A percentile compares a stretch with the other conserved stretches of the same genome.
Conservation (phyloP, 2,113 vertebrate species). For the Ginglymostoma cirratum region DNA sequence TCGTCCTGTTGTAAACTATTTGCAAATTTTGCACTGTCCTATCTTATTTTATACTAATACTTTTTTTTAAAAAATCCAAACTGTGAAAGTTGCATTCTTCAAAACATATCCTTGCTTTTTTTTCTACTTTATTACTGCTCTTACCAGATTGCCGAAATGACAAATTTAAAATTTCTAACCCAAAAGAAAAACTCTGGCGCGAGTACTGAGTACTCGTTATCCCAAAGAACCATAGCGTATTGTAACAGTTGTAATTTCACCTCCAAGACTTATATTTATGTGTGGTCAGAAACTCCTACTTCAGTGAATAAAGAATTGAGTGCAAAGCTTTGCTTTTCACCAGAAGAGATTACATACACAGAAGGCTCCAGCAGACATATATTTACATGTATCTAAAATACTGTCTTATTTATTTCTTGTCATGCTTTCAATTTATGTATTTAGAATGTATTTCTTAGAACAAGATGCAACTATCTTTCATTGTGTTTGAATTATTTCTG, state of each 20-base stretch:
- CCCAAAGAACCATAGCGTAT: constrained; percentile 55
- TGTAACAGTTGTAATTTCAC: constrained; percentile 78
- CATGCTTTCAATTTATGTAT: constrained; percentile 16
- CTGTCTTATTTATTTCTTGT: background rate
- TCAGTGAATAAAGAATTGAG: constrained; percentile 28
- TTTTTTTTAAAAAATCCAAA: background rate
- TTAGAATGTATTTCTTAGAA: constrained; percentile 1
- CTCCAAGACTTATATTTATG: constrained; percentile 57
- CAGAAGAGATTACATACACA: constrained; percentile 64
- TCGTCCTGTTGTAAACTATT: background rate
- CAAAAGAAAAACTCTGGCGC: constrained; percentile 60
- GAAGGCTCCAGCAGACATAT: constrained; percentile 55
- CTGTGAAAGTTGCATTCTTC: background rate
- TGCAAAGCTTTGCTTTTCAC: constrained; percentile 53
- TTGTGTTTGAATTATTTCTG: background rate
- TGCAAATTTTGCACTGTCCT: background rate
- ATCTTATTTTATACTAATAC: background rate
- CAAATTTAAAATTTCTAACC: background rate
- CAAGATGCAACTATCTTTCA: constrained; percentile 27
- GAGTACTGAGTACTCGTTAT: constrained; percentile 43
- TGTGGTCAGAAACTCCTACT: constrained; percentile 49
- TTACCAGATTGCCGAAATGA: background rate
- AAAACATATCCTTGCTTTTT: background rate
- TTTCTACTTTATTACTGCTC: background rate
- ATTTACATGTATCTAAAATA: constrained; percentile 66